Conservation (phyloP, 2,113 vertebrate genomes). For the Propithecus coquereli region DNA sequence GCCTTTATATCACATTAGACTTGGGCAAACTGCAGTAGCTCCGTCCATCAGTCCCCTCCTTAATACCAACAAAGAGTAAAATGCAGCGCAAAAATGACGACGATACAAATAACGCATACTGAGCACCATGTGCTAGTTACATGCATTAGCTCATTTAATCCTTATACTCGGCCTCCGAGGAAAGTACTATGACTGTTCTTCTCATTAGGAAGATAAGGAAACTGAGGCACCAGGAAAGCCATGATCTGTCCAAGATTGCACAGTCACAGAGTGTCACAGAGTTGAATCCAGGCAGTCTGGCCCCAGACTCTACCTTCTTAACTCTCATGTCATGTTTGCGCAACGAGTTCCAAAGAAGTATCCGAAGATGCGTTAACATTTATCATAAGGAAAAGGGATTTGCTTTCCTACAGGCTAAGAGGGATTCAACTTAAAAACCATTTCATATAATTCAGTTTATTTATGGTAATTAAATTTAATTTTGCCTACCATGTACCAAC, state of each 20-base stretch:
- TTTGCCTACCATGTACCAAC: background rate
- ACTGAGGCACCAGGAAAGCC: background rate
- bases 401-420: background rate
- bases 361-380: background rate
- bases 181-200: background rate
- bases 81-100: background rate
- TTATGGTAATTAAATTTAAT: constrained; percentile 7
- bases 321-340: background rate
- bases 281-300: background rate
- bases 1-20: background rate
- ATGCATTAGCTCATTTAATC: background rate
- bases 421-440: background rate
- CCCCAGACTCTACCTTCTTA: background rate
- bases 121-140: background rate
- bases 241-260: background rate
- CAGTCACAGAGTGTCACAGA: background rate
- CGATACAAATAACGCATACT: background rate
- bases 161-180: background rate
- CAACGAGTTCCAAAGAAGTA: background rate
- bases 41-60: background rate
- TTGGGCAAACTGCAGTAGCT: background rate
- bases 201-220: background rate
- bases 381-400: background rate
- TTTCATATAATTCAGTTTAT: background rate
- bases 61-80: background rate